A percentile compares a stretch with the other conserved stretches of the same genome.
Evolutionary conservation across 2,113 vertebrate species (phyloP).

Genomic region (Equus przewalskii): DNA sequence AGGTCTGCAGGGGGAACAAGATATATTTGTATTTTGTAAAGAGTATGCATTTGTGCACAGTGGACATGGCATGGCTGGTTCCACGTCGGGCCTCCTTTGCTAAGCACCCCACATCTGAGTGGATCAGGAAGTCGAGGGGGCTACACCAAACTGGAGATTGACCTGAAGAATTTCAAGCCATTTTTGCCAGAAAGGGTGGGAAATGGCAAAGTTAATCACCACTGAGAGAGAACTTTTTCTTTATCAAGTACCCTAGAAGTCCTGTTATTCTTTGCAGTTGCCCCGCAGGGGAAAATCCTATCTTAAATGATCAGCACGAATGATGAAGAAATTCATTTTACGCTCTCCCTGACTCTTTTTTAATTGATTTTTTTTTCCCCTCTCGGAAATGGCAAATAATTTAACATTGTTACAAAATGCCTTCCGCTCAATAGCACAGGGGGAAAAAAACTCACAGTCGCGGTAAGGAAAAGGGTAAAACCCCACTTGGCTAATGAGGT

Average conservation of each 20-base stretch:
- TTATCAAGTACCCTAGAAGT: background rate
- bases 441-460: background rate
- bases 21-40: conserved; percentile 10
- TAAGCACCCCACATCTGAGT: background rate
- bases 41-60: accelerated
- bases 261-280: background rate
- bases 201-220: background rate
- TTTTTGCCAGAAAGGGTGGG: background rate
- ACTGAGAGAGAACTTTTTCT: conserved; percentile 27
- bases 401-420: conserved; percentile 67
- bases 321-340: conserved; percentile 65
- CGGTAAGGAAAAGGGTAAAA: conserved; percentile 56
- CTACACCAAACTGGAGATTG: background rate
- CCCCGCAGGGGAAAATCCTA: background rate
- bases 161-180: background rate
- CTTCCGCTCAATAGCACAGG: background rate
- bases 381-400: conserved; percentile 66
- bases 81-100: background rate
- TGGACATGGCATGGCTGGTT: background rate
- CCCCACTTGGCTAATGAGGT: conserved; percentile 56
- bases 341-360: conserved; percentile 24
- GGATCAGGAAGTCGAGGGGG: background rate
- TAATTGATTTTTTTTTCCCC: conserved; percentile 19
- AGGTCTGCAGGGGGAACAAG: background rate
- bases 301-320: conserved; percentile 56